Percentiles rank a stretch among this genome's conserved stretches.
Evolutionary conservation across 2,113 vertebrate genomes (phyloP).

Genomic region (Pseudonaja textilis): DNA sequence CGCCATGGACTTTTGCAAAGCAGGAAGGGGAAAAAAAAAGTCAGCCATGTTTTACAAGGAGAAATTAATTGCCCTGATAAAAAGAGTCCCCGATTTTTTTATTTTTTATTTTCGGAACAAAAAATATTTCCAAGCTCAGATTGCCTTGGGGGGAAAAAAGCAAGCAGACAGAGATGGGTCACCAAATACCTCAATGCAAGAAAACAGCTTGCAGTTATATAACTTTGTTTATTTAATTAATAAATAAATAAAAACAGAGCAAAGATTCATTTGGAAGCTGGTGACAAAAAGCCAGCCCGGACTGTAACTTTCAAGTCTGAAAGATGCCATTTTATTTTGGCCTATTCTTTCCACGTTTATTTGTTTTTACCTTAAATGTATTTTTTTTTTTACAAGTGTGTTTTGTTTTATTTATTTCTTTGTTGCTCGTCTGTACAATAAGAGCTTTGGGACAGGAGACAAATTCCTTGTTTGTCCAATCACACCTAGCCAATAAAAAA

Average conservation of each 20-base stretch:
- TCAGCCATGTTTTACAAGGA: conserved; percentile 51
- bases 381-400: too few species aligned
- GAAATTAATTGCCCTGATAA: conserved; percentile 52
- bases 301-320: neutral
- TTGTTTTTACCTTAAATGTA: neutral
- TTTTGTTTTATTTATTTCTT: neutral
- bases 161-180: conserved; percentile 34
- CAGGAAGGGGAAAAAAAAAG: too few species aligned
- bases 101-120: conserved; percentile 44
- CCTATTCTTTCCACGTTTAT: neutral
- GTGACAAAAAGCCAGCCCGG: neutral
- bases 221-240: conserved; percentile 48
- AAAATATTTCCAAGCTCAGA: conserved; percentile 43
- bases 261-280: conserved; percentile 43
- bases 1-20: conserved; percentile 27
- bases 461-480: neutral
- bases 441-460: neutral
- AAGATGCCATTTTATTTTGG: neutral
- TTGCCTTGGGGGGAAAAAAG: conserved; percentile 24
- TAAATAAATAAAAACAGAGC: neutral
- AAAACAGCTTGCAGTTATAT: conserved; percentile 57
- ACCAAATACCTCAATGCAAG: conserved; percentile 59
- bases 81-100: conserved; percentile 37
- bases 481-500: neutral
- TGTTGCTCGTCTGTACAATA: neutral